Percentiles rank a stretch among this genome's conserved stretches.
phyloP scores from a whole-genome alignment of 2,888 invertebrate species.

The Scotopteryx bipunctaria region DNA sequence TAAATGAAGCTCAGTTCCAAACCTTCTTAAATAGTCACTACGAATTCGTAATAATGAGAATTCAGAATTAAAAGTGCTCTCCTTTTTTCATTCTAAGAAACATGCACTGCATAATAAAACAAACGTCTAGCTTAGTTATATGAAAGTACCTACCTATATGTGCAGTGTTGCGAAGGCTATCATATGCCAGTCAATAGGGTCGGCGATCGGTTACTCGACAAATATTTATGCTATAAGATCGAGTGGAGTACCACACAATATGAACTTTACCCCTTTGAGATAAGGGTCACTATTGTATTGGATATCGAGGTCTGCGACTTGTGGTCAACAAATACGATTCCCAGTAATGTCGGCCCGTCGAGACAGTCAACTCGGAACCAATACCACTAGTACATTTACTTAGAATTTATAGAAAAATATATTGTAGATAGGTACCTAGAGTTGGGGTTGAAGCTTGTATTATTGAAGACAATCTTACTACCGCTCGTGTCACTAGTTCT shows the following conservation, averaged over 20 bases:
- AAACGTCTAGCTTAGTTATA: constrained; percentile 21
- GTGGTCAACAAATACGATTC: constrained; percentile 68
- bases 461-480: not conserved
- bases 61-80: not conserved
- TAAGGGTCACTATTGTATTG: constrained; percentile 29
- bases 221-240: constrained; percentile 69
- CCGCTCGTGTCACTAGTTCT: too few relatives aligned
- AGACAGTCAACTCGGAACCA: constrained; percentile 37
- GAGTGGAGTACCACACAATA: constrained; percentile 33
- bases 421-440: not conserved
- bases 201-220: constrained; percentile 65
- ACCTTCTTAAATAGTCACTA: too few relatives aligned
- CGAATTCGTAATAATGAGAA: too few relatives aligned
- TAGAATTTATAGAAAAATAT: constrained; percentile 29
- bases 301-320: constrained; percentile 44
- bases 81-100: constrained; percentile 3
- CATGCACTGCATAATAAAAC: constrained; percentile 14
- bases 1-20: too few relatives aligned
- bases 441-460: not conserved
- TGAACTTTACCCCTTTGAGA: constrained; percentile 27
- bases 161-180: constrained; percentile 63
- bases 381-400: constrained; percentile 36
- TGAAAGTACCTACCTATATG: constrained; percentile 47
- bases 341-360: constrained; percentile 38
- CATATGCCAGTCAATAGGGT: constrained; percentile 64